These are phyloP conservation scores for Mastomys natalensis DNA, from an alignment of 2,113 vertebrate species.

Conservation along the genomic window DNA sequence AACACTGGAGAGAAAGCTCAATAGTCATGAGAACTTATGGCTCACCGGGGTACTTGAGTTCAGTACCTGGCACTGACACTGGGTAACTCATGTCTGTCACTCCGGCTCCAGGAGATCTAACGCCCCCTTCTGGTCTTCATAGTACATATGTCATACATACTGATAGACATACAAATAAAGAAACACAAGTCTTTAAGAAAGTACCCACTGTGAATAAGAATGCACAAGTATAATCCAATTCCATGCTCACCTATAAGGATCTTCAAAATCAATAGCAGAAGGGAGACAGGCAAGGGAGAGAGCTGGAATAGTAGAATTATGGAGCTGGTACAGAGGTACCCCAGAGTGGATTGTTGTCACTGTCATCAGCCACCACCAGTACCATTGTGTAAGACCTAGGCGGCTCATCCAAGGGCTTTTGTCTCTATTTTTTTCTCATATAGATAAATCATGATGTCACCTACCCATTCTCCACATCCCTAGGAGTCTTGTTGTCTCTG, in stretches of 20 bases:
- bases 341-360: accelerated
- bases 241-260: neutral
- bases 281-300: neutral
- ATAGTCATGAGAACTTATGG: neutral
- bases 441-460: neutral
- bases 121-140: no score
- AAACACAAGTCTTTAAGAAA: neutral
- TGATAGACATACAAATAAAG: neutral
- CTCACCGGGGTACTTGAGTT: neutral
- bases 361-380: neutral
- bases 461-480: neutral
- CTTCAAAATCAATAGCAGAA: neutral
- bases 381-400: neutral
- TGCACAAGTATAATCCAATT: neutral
- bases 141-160: neutral
- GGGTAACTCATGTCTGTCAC: neutral
- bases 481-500: accelerated
- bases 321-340: neutral
- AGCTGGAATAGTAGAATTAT: no score
- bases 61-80: neutral
- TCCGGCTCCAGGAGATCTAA: neutral
- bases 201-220: neutral
- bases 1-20: neutral
- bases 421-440: neutral
- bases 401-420: neutral